phyloP scores from a whole-genome alignment of 2,113 vertebrate genomes.

The Paracanthobrama guichenoti region DNA sequence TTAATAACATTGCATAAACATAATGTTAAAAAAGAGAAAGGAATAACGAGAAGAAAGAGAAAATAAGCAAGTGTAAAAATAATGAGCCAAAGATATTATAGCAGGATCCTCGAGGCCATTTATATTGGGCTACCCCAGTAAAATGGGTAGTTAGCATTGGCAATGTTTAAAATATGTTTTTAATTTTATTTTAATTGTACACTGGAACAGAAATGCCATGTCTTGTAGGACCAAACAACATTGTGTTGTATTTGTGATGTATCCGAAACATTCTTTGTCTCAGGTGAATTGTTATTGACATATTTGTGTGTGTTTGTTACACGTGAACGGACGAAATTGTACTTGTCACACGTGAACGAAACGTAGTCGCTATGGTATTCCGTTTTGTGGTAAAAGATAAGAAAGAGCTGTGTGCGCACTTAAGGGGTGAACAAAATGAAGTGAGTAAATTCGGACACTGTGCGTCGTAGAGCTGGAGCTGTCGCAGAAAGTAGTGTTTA shows the following conservation, averaged over 20 bases:
- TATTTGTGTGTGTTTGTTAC: background rate
- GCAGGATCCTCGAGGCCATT: too few species aligned
- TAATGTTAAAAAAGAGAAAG: too few species aligned
- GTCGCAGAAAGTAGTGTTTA: too few species aligned
- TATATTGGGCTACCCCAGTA: too few species aligned
- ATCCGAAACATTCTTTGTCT: background rate
- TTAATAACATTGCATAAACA: background rate
- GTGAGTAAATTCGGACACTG: too few species aligned
- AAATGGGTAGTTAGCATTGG: too few species aligned
- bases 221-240: background rate
- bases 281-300: background rate
- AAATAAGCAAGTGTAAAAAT: background rate
- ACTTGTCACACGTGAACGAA: background rate
- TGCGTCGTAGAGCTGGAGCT: too few species aligned
- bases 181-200: too few species aligned
- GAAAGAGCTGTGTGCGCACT: background rate
- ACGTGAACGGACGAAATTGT: background rate
- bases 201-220: too few species aligned
- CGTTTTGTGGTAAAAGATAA: background rate
- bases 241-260: background rate
- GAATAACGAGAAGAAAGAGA: too few species aligned
- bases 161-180: too few species aligned
- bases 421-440: too few species aligned
- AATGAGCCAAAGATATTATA: background rate
- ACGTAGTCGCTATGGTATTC: background rate